phyloP scores from a whole-genome alignment of 2,113 vertebrate species.

The Zonotrichia leucophrys region DNA sequence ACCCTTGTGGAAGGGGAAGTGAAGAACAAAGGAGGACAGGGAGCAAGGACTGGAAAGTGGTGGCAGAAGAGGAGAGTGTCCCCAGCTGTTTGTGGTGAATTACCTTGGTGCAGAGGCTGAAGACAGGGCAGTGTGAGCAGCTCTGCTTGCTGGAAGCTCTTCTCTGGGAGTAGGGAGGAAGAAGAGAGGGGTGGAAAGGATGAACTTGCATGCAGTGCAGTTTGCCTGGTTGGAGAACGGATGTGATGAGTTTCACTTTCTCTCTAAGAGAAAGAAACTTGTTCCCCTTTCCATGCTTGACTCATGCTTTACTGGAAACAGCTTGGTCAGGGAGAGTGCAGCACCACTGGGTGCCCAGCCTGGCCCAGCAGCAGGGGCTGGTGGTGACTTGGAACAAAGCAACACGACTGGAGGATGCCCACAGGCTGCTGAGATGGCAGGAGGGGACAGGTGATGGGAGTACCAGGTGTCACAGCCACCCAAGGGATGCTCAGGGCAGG shows the following conservation, averaged over 20 bases:
- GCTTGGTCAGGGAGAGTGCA: background rate
- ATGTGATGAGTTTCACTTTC: background rate
- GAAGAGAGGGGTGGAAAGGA: background rate
- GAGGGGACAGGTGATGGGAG: background rate
- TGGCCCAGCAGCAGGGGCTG: background rate
- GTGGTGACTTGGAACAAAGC: background rate
- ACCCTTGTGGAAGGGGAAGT: background rate
- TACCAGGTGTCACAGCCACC: background rate
- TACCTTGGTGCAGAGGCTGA: slow-evolving; percentile 6
- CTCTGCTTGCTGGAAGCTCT: background rate
- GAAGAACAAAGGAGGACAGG: background rate
- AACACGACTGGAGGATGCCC: background rate
- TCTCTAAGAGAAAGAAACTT: background rate
- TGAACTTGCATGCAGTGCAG: background rate
- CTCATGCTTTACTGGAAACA: background rate
- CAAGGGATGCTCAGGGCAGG: background rate
- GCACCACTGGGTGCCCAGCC: background rate
- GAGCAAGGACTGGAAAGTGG: background rate
- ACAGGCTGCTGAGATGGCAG: background rate
- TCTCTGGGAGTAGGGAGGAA: background rate
- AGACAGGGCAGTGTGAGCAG: background rate
- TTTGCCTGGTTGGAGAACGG: background rate
- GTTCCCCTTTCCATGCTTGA: background rate
- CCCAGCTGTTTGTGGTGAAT: background rate
- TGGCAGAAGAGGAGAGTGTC: background rate